Evolutionary conservation across 2,113 vertebrate species (phyloP).

Genomic region (Rhinogobius similis): DNA sequence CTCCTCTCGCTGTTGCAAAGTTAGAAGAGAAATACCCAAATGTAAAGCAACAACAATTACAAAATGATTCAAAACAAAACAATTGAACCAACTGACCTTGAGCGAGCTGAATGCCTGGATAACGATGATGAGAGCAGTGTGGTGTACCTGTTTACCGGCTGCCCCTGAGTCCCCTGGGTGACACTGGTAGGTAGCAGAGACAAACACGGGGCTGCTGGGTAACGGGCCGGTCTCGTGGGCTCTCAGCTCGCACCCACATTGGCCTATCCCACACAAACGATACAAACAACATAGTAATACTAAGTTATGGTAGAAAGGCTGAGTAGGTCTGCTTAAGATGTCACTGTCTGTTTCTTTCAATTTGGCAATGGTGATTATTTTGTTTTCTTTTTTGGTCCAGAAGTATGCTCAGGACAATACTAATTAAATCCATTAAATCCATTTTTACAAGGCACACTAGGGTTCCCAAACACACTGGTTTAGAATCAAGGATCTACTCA

Average conservation of each 20-base stretch:
- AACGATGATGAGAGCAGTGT: constrained; percentile 2
- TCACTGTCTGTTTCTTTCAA: no score
- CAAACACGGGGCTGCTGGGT: constrained; percentile 60
- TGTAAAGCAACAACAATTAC: not conserved
- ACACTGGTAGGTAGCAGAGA: constrained; percentile 30
- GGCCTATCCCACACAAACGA: constrained; percentile 14
- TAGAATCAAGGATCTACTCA: no score
- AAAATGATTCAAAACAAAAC: not conserved
- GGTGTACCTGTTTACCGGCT: constrained; percentile 60
- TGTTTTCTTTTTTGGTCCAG: no score
- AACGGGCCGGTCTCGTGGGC: constrained; percentile 41
- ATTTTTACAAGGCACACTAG: no score
- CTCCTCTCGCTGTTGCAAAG: not conserved
- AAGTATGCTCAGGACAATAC: no score
- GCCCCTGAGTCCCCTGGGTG: constrained; percentile 40
- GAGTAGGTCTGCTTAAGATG: not conserved
- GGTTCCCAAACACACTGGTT: no score
- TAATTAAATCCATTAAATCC: no score
- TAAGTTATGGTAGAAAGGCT: constrained; percentile 5
- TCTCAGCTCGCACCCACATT: not conserved
- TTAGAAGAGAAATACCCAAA: not conserved
- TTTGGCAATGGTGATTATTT: no score
- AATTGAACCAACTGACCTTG: not conserved
- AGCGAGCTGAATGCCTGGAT: not conserved
- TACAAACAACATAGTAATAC: not conserved